A percentile compares a stretch with the other conserved stretches of the same genome.
These are phyloP conservation scores for Philopotamus ludificatus DNA, from an alignment of 1,140 invertebrate genomes.

Conservation along the genomic window DNA sequence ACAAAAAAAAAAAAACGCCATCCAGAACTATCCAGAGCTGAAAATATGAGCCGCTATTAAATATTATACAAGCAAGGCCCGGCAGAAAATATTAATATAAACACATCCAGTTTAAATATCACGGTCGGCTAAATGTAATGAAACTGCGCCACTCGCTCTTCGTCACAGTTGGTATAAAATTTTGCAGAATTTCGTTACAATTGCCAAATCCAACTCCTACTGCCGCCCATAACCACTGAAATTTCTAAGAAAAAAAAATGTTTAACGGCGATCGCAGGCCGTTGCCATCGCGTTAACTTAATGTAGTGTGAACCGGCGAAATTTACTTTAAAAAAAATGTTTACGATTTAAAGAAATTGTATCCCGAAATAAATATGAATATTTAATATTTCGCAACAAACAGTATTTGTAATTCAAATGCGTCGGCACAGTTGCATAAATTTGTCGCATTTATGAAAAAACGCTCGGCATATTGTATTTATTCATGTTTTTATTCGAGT, in stretches of 20 bases:
- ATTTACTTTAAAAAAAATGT: too few relatives aligned
- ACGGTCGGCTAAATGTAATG: conserved; percentile 23
- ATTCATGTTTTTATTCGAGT: too few relatives aligned
- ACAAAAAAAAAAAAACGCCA: not conserved
- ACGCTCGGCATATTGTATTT: too few relatives aligned
- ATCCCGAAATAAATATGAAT: too few relatives aligned
- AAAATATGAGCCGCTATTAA: not conserved
- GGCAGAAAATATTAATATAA: not conserved
- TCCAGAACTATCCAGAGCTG: not conserved
- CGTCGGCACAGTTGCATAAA: too few relatives aligned
- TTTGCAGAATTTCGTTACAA: conserved; percentile 1
- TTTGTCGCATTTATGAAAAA: too few relatives aligned
- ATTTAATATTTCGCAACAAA: too few relatives aligned
- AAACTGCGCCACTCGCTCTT: conserved; percentile 1
- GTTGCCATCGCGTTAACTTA: conserved; percentile 12
- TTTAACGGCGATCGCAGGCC: not conserved
- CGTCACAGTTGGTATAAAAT: not conserved
- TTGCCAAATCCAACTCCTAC: too few relatives aligned
- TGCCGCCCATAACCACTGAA: too few relatives aligned
- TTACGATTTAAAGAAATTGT: too few relatives aligned
- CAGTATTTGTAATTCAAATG: too few relatives aligned
- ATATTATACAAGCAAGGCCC: not conserved
- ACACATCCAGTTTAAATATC: conserved; percentile 10
- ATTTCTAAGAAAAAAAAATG: too few relatives aligned
- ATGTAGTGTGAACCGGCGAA: conserved; percentile 24